These are phyloP conservation scores for Eumeta japonica DNA, from an alignment of 1,140 invertebrate genomes.

Conservation along the genomic window DNA sequence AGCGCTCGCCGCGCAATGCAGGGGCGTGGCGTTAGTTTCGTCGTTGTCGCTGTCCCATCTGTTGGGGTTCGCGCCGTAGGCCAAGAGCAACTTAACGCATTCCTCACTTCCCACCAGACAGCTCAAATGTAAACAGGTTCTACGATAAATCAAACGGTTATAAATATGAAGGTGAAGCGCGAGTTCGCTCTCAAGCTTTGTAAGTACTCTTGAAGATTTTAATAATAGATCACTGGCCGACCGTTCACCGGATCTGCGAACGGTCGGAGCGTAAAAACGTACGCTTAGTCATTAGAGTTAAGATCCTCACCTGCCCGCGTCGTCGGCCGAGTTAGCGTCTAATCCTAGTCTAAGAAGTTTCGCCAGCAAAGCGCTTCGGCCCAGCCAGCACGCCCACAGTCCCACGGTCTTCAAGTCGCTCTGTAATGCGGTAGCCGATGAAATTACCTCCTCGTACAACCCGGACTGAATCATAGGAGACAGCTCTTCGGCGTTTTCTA, in stretches of 20 bases:
- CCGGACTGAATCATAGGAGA: constrained; percentile 48
- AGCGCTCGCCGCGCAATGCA: constrained; percentile 74
- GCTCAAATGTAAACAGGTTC: constrained; percentile 77
- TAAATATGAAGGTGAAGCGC: too few relatives aligned
- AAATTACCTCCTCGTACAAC: constrained; percentile 30
- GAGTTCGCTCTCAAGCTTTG: constrained; percentile 21
- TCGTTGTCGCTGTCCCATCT: constrained; percentile 64
- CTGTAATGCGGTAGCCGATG: constrained; percentile 20
- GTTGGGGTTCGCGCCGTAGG: constrained; percentile 64
- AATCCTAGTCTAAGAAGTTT: constrained; percentile 43
- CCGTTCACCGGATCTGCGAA: too few relatives aligned
- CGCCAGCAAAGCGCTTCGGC: constrained; percentile 39
- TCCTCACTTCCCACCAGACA: constrained; percentile 65
- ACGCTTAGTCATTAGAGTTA: too few relatives aligned
- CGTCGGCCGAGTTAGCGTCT: constrained; percentile 45
- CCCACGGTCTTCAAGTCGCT: constrained; percentile 25
- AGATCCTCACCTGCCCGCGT: constrained; percentile 56
- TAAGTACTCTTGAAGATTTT: constrained; percentile 25
- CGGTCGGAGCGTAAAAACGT: too few relatives aligned
- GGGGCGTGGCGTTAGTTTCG: constrained; percentile 64
- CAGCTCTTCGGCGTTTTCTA: constrained; percentile 55
- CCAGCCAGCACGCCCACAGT: constrained; percentile 58
- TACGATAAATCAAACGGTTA: constrained; percentile 33
- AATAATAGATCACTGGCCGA: too few relatives aligned
- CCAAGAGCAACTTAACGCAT: constrained; percentile 65